These are phyloP conservation scores for Actinia tenebrosa DNA, from an alignment of 64 coral and sea anemone species.

Conservation along the genomic window DNA sequence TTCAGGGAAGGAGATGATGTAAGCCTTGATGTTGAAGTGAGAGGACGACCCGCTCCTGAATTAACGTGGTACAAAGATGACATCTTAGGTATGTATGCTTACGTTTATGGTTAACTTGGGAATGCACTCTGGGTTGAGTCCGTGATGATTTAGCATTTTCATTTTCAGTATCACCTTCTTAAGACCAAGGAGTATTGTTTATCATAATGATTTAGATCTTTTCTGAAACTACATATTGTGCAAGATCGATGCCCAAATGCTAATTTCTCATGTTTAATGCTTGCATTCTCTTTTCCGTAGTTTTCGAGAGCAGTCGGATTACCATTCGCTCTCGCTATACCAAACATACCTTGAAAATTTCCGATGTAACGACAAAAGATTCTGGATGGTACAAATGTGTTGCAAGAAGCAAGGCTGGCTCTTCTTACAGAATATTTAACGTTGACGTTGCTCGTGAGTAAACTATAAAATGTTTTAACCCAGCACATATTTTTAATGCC, in stretches of 20 bases:
- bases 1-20: conserved; percentile 78
- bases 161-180: conserved; percentile 24
- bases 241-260: too few relatives aligned
- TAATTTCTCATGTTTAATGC: neutral
- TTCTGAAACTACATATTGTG: too few relatives aligned
- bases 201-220: too few relatives aligned
- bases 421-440: conserved; percentile 58
- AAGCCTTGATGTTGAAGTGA: conserved; percentile 59
- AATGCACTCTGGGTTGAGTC: too few relatives aligned
- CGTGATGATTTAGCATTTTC: conserved; percentile 24
- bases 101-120: neutral
- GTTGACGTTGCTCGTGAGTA: conserved; percentile 67
- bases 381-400: conserved; percentile 92
- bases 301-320: conserved; percentile 36
- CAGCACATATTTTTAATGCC: too few relatives aligned
- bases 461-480: neutral
- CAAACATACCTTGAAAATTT: conserved; percentile 54
- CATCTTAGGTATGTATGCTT: conserved; percentile 55
- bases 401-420: conserved; percentile 71
- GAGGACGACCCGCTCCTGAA: conserved; percentile 80
- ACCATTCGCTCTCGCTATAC: conserved; percentile 43
- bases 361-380: conserved; percentile 50
- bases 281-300: conserved; percentile 2
- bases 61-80: conserved; percentile 90
- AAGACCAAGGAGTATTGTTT: conserved; percentile 23